Percentiles rank a stretch among this genome's conserved stretches.
Evolutionary conservation across 2,888 invertebrate genomes (phyloP).

Genomic region (Leucophenga montana): DNA sequence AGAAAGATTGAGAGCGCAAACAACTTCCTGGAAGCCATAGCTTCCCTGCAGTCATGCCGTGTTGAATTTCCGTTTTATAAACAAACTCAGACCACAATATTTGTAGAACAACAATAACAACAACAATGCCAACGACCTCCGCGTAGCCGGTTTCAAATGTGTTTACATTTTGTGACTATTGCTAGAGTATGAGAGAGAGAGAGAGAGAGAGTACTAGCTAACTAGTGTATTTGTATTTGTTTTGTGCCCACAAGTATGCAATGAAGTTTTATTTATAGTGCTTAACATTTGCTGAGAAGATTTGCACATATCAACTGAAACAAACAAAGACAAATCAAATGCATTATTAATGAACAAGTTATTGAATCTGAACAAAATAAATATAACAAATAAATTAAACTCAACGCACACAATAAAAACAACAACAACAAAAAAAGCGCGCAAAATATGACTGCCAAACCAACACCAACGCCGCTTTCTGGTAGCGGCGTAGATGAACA

Average conservation of each 20-base stretch:
- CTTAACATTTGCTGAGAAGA: neutral
- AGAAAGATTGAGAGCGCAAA: conserved; percentile 26
- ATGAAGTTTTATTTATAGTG: conserved; percentile 7
- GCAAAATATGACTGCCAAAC: conserved; percentile 58
- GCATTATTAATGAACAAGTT: conserved; percentile 43
- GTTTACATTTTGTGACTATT: conserved; percentile 31
- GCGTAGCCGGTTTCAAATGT: conserved; percentile 40
- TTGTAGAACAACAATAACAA: conserved; percentile 10
- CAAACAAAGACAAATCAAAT: conserved; percentile 27
- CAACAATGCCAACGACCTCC: conserved; percentile 26
- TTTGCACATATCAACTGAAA: neutral
- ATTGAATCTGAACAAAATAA: conserved; percentile 20
- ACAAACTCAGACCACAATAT: conserved; percentile 52
- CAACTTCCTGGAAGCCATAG: conserved; percentile 33
- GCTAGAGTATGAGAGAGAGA: too few relatives aligned
- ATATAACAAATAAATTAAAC: conserved; percentile 36
- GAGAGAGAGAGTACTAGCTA: conserved; percentile 16
- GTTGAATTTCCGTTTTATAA: conserved; percentile 63
- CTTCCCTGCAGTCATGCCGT: conserved; percentile 33
- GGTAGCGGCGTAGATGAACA: conserved; percentile 44
- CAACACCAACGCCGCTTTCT: conserved; percentile 54
- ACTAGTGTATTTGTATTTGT: conserved; percentile 5
- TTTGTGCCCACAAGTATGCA: conserved; percentile 21
- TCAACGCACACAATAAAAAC: conserved; percentile 36
- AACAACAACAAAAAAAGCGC: conserved; percentile 24